These are phyloP conservation scores for Phenganax stokvisi DNA, from an alignment of 92 coral and sea anemone genomes.

Conservation along the genomic window DNA sequence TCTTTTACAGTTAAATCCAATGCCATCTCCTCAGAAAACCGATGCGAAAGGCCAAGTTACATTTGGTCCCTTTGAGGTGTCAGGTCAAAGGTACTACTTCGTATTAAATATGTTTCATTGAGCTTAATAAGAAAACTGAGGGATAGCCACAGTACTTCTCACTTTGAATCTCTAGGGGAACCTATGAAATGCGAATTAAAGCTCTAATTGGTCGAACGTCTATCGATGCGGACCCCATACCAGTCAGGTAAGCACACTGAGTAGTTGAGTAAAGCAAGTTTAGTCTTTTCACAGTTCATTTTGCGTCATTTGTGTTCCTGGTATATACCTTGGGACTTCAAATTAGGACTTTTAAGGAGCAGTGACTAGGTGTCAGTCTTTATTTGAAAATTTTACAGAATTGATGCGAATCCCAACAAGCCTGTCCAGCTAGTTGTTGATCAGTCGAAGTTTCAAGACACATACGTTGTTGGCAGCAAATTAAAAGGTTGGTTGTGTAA, in stretches of 20 bases:
- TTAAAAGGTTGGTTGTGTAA: constrained; percentile 60
- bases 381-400: constrained; percentile 44
- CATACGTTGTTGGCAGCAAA: constrained; percentile 74
- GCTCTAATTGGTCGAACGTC: constrained; percentile 75
- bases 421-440: constrained; percentile 58
- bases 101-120: background rate
- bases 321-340: too few species aligned
- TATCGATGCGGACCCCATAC: constrained; percentile 67
- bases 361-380: background rate
- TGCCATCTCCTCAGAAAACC: constrained; percentile 68
- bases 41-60: constrained; percentile 68
- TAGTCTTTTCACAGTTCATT: background rate
- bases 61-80: constrained; percentile 66
- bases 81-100: constrained; percentile 62
- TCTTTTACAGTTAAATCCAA: constrained; percentile 59
- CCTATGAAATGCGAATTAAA: constrained; percentile 81
- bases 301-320: too few species aligned
- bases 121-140: background rate
- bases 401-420: constrained; percentile 88
- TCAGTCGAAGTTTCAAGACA: constrained; percentile 62
- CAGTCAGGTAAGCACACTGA: constrained; percentile 55
- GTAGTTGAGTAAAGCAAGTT: background rate
- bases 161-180: constrained; percentile 51
- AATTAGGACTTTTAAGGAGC: background rate
- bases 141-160: background rate